A percentile compares a stretch with the other conserved stretches of the same genome.
These are phyloP conservation scores for Eledona agricola DNA, from an alignment of 2,888 invertebrate species.

Conservation along the genomic window DNA sequence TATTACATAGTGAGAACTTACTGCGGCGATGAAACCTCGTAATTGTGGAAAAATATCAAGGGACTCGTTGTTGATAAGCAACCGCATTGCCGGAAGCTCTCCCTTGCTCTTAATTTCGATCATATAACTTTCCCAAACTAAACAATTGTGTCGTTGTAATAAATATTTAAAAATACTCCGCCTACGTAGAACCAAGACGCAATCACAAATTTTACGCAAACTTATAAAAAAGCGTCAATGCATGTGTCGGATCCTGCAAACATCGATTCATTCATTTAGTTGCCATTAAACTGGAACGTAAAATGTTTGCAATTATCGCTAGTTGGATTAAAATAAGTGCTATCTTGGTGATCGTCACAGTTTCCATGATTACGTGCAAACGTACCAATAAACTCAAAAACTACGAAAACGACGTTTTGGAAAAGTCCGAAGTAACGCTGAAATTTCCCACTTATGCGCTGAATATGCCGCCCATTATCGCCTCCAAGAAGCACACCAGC, in stretches of 20 bases:
- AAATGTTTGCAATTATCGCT: slow-evolving; percentile 3
- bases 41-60: no score
- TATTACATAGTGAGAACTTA: no score
- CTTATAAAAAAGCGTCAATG: slow-evolving; percentile 17
- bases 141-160: slow-evolving; percentile 26
- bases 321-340: slow-evolving; percentile 5
- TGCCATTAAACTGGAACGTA: slow-evolving; percentile 12
- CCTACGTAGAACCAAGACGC: slow-evolving; percentile 24
- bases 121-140: slow-evolving; percentile 15
- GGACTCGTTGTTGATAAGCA: no score
- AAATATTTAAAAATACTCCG: slow-evolving; percentile 33
- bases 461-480: slow-evolving; percentile 29
- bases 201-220: slow-evolving; percentile 12
- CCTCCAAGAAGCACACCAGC: slow-evolving; percentile 13
- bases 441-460: slow-evolving; percentile 25
- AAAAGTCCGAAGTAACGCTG: slow-evolving; percentile 32
- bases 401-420: slow-evolving; percentile 25
- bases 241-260: slow-evolving; percentile 4
- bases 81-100: no score
- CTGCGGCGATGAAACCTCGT: no score
- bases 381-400: neutral
- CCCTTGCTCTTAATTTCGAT: slow-evolving; percentile 9
- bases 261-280: slow-evolving; percentile 13
- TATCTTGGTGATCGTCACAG: slow-evolving; percentile 9
- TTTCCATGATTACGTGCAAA: slow-evolving; percentile 4